A percentile compares a stretch with the other conserved stretches of the same genome.
Evolutionary conservation across 2,113 vertebrate genomes (phyloP).

Genomic region (Oplegnathus fasciatus): DNA sequence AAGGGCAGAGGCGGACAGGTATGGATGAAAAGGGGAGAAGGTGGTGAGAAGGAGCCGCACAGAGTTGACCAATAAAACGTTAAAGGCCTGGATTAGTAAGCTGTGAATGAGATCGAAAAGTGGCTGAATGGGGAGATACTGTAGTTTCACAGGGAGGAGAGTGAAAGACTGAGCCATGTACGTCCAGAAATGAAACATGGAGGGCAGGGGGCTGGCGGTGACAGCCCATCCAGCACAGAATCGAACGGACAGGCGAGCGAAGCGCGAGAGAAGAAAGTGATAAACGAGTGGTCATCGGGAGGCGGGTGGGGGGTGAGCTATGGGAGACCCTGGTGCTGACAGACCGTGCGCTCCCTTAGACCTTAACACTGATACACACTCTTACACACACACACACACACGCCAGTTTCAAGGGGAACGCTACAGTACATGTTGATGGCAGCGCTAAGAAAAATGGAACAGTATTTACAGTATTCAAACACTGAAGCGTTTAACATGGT

Average conservation of each 20-base stretch:
- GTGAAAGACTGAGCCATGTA: neutral
- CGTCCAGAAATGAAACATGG: slow-evolving; percentile 16
- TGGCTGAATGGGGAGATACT: neutral
- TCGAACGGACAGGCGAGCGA: slow-evolving; percentile 10
- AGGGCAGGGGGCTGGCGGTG: neutral
- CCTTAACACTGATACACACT: slow-evolving; percentile 25
- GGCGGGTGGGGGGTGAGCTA: slow-evolving; percentile 38
- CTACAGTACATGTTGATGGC: neutral
- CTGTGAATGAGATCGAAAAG: neutral
- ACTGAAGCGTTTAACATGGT: neutral
- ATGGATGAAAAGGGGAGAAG: neutral
- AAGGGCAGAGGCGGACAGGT: neutral
- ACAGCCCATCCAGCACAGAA: slow-evolving; percentile 26
- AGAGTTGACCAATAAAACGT: neutral
- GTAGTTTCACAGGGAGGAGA: neutral
- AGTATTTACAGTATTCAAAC: neutral
- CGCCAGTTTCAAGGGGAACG: slow-evolving; percentile 29
- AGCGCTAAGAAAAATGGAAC: neutral
- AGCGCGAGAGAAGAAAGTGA: slow-evolving; percentile 17
- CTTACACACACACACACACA: slow-evolving; percentile 14
- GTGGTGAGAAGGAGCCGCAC: neutral
- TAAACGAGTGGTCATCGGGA: slow-evolving; percentile 47
- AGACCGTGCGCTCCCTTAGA: slow-evolving; percentile 20
- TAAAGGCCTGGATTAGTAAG: neutral
- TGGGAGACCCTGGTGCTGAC: slow-evolving; percentile 53